Evolutionary conservation across 2,797 vertebrate genomes (phyloP).

Genomic region (Hydrolagus colliei): DNA sequence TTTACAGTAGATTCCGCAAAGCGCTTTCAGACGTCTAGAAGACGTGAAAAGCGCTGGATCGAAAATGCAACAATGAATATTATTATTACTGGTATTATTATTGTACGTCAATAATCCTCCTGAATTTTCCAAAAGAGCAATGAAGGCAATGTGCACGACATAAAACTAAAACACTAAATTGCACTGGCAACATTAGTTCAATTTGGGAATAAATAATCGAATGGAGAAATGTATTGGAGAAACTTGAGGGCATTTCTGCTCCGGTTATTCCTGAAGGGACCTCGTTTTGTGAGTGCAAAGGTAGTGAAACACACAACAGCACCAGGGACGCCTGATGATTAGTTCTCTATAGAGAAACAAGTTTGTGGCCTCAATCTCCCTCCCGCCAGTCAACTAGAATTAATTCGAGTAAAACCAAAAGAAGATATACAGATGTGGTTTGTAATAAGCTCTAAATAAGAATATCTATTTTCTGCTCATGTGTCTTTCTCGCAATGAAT

Average conservation of each 20-base stretch:
- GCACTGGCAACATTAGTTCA: not conserved
- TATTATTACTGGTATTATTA: too few species aligned
- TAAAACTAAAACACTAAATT: not conserved
- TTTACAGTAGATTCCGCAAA: too few species aligned
- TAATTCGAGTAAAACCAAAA: not conserved
- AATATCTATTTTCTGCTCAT: not conserved
- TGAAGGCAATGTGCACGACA: not conserved
- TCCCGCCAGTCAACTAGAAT: not conserved
- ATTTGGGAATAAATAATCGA: slow-evolving; percentile 7
- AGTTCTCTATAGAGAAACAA: not conserved
- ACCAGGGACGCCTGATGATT: not conserved
- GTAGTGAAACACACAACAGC: not conserved
- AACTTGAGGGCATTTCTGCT: slow-evolving; percentile 12
- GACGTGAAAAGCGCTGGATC: too few species aligned
- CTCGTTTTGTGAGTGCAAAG: not conserved
- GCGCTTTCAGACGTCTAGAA: too few species aligned
- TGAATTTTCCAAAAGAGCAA: not conserved
- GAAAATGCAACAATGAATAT: too few species aligned
- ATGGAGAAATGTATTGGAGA: not conserved
- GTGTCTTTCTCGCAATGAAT: not conserved
- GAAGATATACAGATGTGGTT: not conserved
- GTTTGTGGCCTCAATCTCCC: not conserved
- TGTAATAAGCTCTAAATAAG: slow-evolving; percentile 16
- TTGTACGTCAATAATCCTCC: not conserved
- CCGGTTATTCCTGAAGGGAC: not conserved